A percentile compares a stretch with the other conserved stretches of the same genome.
Evolutionary conservation across 1,140 invertebrate species (phyloP).

Genomic region (Drosophila setifemur): DNA sequence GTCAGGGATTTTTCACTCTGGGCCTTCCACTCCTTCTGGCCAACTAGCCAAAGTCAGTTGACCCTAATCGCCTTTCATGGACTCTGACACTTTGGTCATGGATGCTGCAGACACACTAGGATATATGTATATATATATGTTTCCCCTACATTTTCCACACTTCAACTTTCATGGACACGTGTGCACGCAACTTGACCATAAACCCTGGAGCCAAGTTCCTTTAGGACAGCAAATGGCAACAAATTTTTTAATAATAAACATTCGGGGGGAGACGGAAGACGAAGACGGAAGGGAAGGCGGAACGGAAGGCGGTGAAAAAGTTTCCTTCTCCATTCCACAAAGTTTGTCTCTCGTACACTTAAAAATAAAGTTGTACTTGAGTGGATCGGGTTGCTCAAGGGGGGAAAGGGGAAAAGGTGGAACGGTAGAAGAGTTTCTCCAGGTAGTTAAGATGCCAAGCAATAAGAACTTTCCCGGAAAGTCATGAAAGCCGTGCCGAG

Average conservation of each 20-base stretch:
- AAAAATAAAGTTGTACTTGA: conserved; percentile 65
- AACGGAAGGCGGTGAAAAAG: conserved; percentile 42
- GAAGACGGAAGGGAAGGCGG: conserved; percentile 10
- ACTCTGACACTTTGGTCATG: conserved; percentile 62
- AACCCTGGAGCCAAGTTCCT: conserved; percentile 50
- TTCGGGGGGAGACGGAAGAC: not conserved
- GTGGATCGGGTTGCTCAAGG: conserved; percentile 4
- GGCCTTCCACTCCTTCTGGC: conserved; percentile 9
- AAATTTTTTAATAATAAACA: conserved; percentile 79
- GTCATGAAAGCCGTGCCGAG: conserved; percentile 27
- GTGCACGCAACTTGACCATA: conserved; percentile 58
- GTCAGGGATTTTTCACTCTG: not conserved
- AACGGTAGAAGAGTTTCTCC: not conserved
- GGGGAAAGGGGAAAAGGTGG: not conserved
- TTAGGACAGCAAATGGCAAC: conserved; percentile 57
- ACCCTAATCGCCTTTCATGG: conserved; percentile 67
- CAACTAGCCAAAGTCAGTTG: conserved; percentile 56
- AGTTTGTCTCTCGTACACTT: conserved; percentile 60
- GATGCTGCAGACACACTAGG: conserved; percentile 26
- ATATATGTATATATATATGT: not conserved
- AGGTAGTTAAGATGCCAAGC: conserved; percentile 23
- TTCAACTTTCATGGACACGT: conserved; percentile 34
- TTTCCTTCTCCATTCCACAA: conserved; percentile 53
- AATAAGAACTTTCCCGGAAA: conserved; percentile 28
- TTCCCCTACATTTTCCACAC: not conserved